Evolutionary conservation across 1,140 invertebrate species (phyloP).

Genomic region (Alviniconcha marisindica): DNA sequence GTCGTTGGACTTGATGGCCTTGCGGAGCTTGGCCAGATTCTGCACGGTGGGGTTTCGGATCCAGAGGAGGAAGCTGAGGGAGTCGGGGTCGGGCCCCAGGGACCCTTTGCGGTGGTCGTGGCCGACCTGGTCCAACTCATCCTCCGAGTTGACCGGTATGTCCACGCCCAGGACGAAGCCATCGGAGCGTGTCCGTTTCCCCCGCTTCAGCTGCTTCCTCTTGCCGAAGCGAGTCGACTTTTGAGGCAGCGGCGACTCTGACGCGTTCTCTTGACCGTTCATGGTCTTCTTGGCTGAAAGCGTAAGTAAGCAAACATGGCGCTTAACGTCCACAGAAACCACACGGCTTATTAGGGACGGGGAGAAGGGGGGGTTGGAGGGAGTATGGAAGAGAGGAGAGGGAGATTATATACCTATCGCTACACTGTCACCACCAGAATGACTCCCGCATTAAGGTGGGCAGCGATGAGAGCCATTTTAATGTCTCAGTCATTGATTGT

Average conservation of each 20-base stretch:
- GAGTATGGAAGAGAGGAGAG: no score
- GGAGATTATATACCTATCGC: no score
- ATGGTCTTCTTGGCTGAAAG: neutral
- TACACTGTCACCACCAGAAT: no score
- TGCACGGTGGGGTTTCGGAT: slow-evolving; percentile 68
- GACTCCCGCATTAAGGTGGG: no score
- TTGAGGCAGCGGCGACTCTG: slow-evolving; percentile 41
- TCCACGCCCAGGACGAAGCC: slow-evolving; percentile 67
- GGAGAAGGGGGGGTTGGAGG: no score
- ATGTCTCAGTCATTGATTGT: no score
- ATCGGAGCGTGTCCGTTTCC: slow-evolving; percentile 66
- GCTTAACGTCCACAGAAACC: no score
- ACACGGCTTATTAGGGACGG: no score
- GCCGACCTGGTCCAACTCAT: slow-evolving; percentile 47
- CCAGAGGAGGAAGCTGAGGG: slow-evolving; percentile 66
- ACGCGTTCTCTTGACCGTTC: slow-evolving; percentile 29
- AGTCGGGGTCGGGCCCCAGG: slow-evolving; percentile 52
- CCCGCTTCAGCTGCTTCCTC: slow-evolving; percentile 60
- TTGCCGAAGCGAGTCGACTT: slow-evolving; percentile 46
- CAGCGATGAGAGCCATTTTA: no score
- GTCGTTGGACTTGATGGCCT: slow-evolving; percentile 70
- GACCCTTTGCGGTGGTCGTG: slow-evolving; percentile 42
- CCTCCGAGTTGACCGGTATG: slow-evolving; percentile 51
- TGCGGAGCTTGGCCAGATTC: slow-evolving; percentile 65
- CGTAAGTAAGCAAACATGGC: no score